Base-by-base conservation (phyloP, 1,140 invertebrate species). In the Nylanderia fulva region DNA sequence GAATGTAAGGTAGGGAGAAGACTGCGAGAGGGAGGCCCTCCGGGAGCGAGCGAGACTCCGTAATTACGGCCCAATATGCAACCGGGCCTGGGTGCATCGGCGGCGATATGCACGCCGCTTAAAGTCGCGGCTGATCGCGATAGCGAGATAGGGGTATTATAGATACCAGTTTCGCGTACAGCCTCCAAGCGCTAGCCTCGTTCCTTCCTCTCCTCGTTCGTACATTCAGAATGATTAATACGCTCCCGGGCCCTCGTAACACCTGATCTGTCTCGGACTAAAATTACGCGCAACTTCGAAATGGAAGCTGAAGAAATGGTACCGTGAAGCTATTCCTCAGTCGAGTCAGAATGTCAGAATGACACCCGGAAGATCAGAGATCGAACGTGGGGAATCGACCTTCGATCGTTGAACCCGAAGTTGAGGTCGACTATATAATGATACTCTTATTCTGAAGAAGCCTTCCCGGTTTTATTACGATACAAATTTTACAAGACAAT, bases 61-160 rank as follows among this genome's bases (percentile, higher is more conserved):
- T 93, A 92, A 93, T 93, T 93, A 92, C 89, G 89, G 88, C 88
- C 91, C 90, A 91, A 93, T 93, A 92, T 92, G 92, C 92, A 91
- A 92, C 87, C 92, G 90, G 87, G 61, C 79, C 84, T 52, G 77
- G 52, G 48, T 68, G 87, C 74, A 83, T 87, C 66, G 60, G 79
- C 75, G 75, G 85, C 87, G 87, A 88, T 90, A 90, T 91, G 91
- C 91, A 61, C 56, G 79, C 56, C 52, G 85, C 85, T 87, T 87
- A 60, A 85, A 79, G 66, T 86, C 56, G 86, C 89, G 90, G 75
- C 87, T 86, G 92, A 93, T 93, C 92, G 90, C 92, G 92, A 93
- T 93, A 91, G 90, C 92, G 89, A 93, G 92, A 93, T 93, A 93
- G 92, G 90, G 91, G 91, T 93, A 93, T 92, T 89, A 91, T 88